These are phyloP conservation scores for Armadillidium nasatum DNA, from an alignment of 1,140 invertebrate species.

Conservation along the genomic window DNA sequence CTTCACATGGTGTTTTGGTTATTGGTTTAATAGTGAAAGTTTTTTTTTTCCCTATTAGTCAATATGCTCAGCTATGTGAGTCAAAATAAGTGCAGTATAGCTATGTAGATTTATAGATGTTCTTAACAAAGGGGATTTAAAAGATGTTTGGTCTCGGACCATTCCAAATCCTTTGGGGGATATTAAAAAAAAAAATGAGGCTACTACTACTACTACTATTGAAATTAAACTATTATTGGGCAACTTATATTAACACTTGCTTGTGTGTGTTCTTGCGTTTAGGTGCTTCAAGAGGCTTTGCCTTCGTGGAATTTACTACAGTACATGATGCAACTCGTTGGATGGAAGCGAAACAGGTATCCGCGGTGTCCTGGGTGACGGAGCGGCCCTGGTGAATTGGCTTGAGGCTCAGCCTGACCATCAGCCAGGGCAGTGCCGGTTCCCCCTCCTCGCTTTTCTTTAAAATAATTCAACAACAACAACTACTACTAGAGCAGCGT, in stretches of 20 bases:
- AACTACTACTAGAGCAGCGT: no score
- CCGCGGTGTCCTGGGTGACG: conserved; percentile 29
- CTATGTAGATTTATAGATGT: no score
- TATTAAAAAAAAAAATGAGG: not conserved
- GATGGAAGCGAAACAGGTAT: conserved; percentile 91
- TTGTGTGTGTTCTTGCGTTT: conserved; percentile 54
- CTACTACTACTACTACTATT: conserved; percentile 24
- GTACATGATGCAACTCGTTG: conserved; percentile 80
- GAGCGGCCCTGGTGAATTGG: conserved; percentile 3
- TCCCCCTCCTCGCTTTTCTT: conserved; percentile 13
- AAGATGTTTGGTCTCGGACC: conserved; percentile 2
- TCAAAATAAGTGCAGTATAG: no score
- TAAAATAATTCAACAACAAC: no score
- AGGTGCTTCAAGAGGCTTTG: conserved; percentile 84
- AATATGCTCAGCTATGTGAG: no score
- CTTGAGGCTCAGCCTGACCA: conserved; percentile 38
- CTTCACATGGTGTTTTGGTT: no score
- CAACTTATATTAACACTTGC: conserved; percentile 45
- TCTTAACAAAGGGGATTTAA: not conserved
- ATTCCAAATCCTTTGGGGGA: not conserved
- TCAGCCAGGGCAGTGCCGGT: conserved; percentile 35
- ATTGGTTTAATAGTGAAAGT: no score
- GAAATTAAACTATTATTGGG: conserved; percentile 16
- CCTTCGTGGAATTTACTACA: conserved; percentile 91
- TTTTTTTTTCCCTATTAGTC: no score